Evolutionary conservation across 1,140 invertebrate genomes (phyloP).

Genomic region (Stegodyphus mimosarum): DNA sequence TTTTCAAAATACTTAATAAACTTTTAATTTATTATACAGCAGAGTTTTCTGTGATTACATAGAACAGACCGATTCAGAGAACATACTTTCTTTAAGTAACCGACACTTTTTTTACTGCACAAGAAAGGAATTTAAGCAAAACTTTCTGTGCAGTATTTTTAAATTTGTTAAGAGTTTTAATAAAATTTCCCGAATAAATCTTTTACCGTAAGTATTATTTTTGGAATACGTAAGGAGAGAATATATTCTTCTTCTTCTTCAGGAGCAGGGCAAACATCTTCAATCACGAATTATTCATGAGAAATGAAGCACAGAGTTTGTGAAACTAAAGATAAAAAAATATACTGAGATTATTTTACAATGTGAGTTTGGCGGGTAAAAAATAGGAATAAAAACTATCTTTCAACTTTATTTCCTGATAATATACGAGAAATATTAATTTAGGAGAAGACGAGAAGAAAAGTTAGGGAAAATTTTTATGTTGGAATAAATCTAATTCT

Average conservation of each 20-base stretch:
- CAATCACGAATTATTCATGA: slow-evolving; percentile 40
- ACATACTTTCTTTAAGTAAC: too few relatives aligned
- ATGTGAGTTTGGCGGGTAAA: not conserved
- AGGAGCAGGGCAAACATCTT: slow-evolving; percentile 19
- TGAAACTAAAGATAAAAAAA: slow-evolving; percentile 8
- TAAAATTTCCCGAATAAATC: too few relatives aligned
- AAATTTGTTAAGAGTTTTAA: too few relatives aligned
- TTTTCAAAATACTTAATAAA: too few relatives aligned
- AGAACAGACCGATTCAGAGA: too few relatives aligned
- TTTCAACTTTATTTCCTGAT: slow-evolving; percentile 1
- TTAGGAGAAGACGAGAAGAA: not conserved
- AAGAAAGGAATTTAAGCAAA: too few relatives aligned
- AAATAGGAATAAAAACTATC: not conserved
- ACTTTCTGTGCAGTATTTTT: too few relatives aligned
- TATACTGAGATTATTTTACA: not conserved
- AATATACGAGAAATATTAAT: slow-evolving; percentile 7
- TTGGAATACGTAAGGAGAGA: not conserved
- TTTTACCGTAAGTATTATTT: not conserved
- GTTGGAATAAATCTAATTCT: too few relatives aligned
- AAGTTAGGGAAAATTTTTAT: too few relatives aligned
- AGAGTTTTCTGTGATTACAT: too few relatives aligned
- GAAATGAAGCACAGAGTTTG: slow-evolving; percentile 28
- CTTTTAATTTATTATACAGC: too few relatives aligned
- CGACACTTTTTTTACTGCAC: too few relatives aligned
- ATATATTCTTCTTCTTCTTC: slow-evolving; percentile 3